phyloP scores from a whole-genome alignment of 2,797 vertebrate species.

The Clarias pachynema region DNA sequence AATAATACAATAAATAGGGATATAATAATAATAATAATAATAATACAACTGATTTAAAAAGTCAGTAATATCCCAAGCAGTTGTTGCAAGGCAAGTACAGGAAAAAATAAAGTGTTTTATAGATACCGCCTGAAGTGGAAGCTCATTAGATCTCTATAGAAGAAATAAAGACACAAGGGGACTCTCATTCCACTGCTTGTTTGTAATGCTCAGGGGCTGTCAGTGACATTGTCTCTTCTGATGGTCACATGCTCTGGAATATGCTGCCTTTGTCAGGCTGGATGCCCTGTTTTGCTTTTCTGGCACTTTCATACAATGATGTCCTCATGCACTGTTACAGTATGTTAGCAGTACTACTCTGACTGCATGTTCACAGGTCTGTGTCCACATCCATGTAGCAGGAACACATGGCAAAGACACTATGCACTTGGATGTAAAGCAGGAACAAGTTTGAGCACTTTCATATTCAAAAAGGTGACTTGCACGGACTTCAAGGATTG shows the following conservation, averaged over 20 bases:
- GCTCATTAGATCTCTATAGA: background rate
- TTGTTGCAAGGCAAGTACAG: background rate
- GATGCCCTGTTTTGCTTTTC: conserved; percentile 80
- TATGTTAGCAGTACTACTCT: conserved; percentile 78
- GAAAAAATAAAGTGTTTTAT: background rate
- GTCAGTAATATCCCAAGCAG: background rate
- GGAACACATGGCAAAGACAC: conserved; percentile 73
- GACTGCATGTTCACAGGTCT: conserved; percentile 70
- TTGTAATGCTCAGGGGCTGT: conserved; percentile 54
- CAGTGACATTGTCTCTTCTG: conserved; percentile 73
- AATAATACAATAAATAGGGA: too few relatives aligned
- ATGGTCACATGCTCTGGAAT: conserved; percentile 80
- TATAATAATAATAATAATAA: too few relatives aligned
- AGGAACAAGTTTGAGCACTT: conserved; percentile 16
- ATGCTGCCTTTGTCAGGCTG: conserved; percentile 80
- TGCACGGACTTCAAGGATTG: background rate
- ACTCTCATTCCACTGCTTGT: background rate
- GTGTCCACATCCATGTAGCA: conserved; percentile 71
- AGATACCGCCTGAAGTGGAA: background rate
- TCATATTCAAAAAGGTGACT: conserved; percentile 27
- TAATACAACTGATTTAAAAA: background rate
- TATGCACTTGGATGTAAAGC: conserved; percentile 60
- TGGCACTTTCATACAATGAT: conserved; percentile 85
- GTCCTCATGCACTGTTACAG: conserved; percentile 75
- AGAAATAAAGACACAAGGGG: background rate